phyloP scores from a whole-genome alignment of 2,888 invertebrate species.

The Poecilus cupreus region DNA sequence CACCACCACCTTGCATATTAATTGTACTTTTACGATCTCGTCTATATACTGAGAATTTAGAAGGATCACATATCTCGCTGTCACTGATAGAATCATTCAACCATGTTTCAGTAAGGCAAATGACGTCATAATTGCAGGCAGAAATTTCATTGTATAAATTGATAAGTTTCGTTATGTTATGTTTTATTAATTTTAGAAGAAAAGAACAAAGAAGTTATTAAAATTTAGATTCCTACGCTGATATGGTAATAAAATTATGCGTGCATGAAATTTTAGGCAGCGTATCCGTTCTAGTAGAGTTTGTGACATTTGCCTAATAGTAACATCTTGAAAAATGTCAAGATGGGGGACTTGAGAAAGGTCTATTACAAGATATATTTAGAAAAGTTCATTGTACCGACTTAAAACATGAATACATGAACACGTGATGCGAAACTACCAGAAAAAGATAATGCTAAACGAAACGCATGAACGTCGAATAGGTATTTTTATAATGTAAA shows the following conservation, averaged over 20 bases:
- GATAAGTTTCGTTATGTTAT: no score
- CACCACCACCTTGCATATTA: no score
- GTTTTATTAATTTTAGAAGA: neutral
- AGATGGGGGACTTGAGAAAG: constrained; percentile 65
- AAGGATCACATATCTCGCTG: no score
- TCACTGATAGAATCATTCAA: no score
- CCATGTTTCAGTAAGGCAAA: no score
- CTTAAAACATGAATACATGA: constrained; percentile 4
- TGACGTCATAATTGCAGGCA: no score
- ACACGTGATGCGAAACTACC: neutral
- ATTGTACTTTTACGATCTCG: no score
- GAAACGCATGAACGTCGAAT: no score
- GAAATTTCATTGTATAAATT: no score
- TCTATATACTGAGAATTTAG: no score
- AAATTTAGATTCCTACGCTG: constrained; percentile 1
- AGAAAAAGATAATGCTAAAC: no score
- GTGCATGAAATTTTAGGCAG: constrained; percentile 16
- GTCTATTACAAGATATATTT: constrained; percentile 62
- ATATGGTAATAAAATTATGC: neutral
- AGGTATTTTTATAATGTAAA: no score
- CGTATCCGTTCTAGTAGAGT: constrained; percentile 7
- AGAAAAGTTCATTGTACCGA: constrained; percentile 36
- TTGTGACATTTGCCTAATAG: constrained; percentile 42
- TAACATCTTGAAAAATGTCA: constrained; percentile 64
- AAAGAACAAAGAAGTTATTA: constrained; percentile 11